Base-by-base conservation (phyloP, 2,888 invertebrate species). In the Phalera bucephala region DNA sequence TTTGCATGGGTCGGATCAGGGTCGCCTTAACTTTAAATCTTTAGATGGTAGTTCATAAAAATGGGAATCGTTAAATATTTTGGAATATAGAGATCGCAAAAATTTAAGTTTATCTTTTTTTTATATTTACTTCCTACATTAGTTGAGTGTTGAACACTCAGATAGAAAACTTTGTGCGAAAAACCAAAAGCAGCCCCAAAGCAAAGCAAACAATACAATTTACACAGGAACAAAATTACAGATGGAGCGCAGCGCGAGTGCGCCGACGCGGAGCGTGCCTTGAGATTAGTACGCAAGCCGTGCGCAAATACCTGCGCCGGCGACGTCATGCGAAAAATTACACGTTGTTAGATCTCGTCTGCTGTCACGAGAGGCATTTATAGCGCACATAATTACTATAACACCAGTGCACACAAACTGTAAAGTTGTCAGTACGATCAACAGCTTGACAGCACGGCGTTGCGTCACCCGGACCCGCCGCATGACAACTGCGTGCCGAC, bases 241-340 rank as follows among this genome's bases (percentile, higher is more conserved):
- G 5, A 22, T 8, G 22, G 22, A 22, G 7, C 7, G n/a, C 5
- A 11, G 28, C 25, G 23, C 25, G 34, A 31, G 22, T 21, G 21
- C 34, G 33, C 23, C 31, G 26, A n/a, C n/a, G n/a, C n/a, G 25
- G 29, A 10, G 13, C 29, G 21, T 52, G 48, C 59, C 59, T 63
- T 54, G 62, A 68, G 68, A 68, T 75, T 73, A 59, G 13, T n/a
- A 15, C 53, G 42, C 54, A 46, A 71, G 59, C 45, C 59, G 35
- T 48, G 50, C 33, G 60, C 64, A 74, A 73, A 72, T 55, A 73
- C n/a, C n/a, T n/a, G n/a, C n/a, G 32, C 23, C 41, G 35, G 42
- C 30, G 37, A 43, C 40, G 45, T 35, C 35, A 45, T 37, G 38
- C 27, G 42, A 53, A 49, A 50, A 41, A 45, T 30, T 29, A 35